phyloP scores from a whole-genome alignment of 2,888 invertebrate species.

The Pristionchus maxplancki region DNA sequence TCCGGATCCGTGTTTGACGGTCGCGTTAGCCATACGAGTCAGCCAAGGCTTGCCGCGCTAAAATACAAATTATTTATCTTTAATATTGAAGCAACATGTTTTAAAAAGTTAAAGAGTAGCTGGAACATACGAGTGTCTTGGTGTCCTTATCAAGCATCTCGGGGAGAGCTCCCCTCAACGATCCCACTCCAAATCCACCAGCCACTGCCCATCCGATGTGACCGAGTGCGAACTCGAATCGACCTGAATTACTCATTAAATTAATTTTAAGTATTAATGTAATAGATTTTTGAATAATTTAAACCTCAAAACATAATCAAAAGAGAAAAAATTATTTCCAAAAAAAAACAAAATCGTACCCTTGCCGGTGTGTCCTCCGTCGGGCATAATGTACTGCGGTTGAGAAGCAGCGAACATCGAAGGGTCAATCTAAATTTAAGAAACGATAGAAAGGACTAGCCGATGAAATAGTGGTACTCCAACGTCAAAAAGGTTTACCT shows the following conservation, averaged over 20 bases:
- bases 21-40: slow-evolving; percentile 75
- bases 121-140: slow-evolving; percentile 64
- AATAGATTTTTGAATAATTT: no score
- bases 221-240: slow-evolving; percentile 75
- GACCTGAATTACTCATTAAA: neutral
- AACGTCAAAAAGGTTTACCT: slow-evolving; percentile 57
- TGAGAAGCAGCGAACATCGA: slow-evolving; percentile 70
- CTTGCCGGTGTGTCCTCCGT: slow-evolving; percentile 66
- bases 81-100: no score
- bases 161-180: slow-evolving; percentile 65
- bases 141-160: slow-evolving; percentile 74
- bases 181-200: slow-evolving; percentile 67
- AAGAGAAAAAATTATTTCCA: neutral
- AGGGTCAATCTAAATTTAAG: slow-evolving; percentile 71
- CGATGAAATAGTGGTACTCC: neutral
- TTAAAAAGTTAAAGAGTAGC: no score
- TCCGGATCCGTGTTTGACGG: slow-evolving; percentile 76
- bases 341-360: neutral
- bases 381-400: slow-evolving; percentile 76
- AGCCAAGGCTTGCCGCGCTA: slow-evolving; percentile 70
- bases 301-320: neutral
- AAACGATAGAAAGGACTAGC: neutral
- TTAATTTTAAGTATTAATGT: neutral
- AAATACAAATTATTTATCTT: neutral
- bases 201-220: slow-evolving; percentile 76